phyloP scores from a whole-genome alignment of 2,113 vertebrate species.

The Brachionichthys hirsutus region DNA sequence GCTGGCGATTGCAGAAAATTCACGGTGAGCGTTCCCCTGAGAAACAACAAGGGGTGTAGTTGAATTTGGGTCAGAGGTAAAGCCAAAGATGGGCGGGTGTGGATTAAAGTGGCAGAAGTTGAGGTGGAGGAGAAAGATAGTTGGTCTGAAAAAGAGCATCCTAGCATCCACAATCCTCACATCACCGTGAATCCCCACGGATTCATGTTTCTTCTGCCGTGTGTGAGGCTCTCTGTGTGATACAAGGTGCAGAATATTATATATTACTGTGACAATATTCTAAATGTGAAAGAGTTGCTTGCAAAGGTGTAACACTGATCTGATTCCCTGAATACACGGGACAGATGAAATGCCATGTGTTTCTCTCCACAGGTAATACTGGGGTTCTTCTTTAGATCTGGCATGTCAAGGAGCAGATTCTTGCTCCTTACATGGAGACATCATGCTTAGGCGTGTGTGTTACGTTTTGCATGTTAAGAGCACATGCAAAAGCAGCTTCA shows the following conservation, averaged over 20 bases:
- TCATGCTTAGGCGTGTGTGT: constrained; percentile 45
- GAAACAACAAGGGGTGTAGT: constrained; percentile 7
- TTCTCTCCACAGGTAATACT: constrained; percentile 60
- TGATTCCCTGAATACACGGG: constrained; percentile 67
- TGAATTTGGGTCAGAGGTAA: constrained; percentile 34
- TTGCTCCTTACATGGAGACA: constrained; percentile 74
- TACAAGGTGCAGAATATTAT: constrained; percentile 67
- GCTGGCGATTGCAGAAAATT: constrained; percentile 4
- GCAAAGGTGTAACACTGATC: constrained; percentile 53
- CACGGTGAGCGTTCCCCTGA: constrained; percentile 68
- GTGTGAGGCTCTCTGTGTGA: constrained; percentile 70
- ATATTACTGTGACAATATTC: constrained; percentile 57
- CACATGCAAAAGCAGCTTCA: constrained; percentile 85
- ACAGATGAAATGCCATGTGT: constrained; percentile 70
- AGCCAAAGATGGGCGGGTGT: constrained; percentile 16
- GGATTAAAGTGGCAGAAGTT: not conserved
- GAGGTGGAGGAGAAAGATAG: constrained; percentile 35
- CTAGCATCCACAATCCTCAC: constrained; percentile 73
- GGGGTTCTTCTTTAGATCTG: constrained; percentile 34
- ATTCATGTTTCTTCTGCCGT: constrained; percentile 68
- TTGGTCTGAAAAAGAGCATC: constrained; percentile 56
- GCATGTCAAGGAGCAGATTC: constrained; percentile 74
- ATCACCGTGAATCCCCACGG: constrained; percentile 72
- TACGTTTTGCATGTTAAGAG: constrained; percentile 76
- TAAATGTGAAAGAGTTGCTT: constrained; percentile 60